Evolutionary conservation across 2,113 vertebrate genomes (phyloP).

Genomic region (Gyps fulvus): DNA sequence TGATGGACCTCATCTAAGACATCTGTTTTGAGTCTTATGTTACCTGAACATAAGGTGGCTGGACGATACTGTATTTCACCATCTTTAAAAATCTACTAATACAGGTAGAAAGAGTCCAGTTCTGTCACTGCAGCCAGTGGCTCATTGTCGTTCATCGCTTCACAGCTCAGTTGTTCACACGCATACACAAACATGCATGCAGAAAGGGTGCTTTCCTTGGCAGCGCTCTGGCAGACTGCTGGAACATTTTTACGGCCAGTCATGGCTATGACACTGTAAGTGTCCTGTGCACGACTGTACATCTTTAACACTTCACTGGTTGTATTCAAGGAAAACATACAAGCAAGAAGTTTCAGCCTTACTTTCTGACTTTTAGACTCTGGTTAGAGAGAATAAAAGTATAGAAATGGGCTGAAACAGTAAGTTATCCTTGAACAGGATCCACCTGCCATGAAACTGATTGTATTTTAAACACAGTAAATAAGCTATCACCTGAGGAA

Average conservation of each 20-base stretch:
- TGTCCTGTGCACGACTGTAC: not conserved
- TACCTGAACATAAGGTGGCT: not conserved
- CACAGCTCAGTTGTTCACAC: not conserved
- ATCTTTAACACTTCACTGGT: not conserved
- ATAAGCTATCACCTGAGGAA: not conserved
- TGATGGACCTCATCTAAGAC: not conserved
- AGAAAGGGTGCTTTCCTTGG: not conserved
- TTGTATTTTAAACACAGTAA: not conserved
- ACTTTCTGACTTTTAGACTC: not conserved
- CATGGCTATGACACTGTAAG: not conserved
- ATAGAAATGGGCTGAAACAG: not conserved
- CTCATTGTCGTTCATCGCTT: not conserved
- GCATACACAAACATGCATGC: fast-evolving
- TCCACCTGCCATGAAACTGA: not conserved
- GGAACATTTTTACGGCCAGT: not conserved
- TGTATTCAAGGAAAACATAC: not conserved
- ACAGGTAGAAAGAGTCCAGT: not conserved
- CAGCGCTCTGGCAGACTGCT: not conserved
- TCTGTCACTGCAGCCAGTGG: not conserved
- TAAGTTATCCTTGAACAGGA: not conserved
- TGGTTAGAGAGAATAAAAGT: not conserved
- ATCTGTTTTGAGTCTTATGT: not conserved
- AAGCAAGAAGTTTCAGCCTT: not conserved
- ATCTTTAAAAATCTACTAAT: not conserved
- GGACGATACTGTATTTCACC: not conserved